Evolutionary conservation across 1,140 invertebrate species (phyloP), one percentile per base, ranked within the genome.

Genomic region (Drosophila jambulina): DNA sequence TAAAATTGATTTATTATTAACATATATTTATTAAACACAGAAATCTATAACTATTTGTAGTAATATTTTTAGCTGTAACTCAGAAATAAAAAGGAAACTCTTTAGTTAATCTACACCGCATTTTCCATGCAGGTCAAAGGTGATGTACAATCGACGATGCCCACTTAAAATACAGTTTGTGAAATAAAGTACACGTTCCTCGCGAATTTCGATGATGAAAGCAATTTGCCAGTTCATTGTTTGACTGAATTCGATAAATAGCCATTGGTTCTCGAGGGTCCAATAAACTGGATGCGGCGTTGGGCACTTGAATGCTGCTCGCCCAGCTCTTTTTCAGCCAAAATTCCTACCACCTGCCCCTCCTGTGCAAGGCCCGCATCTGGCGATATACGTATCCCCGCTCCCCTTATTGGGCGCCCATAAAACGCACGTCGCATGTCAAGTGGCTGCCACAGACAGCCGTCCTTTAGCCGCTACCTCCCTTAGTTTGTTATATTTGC

Each of bases 341-440:
- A 42, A 23, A 27, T 27, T 25, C 13, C n/a, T 1, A 17, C 27
- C 3, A 21, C 19, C 29, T 32, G 25, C 36, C 36, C 34, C 19
- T 32, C 40, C 25, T 15, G 32, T 32, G 32, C 19, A 19, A 36
- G 17, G 43, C 15, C 67, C 53, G 12, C 15, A 36, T 71, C 21
- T 21, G 42, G 38, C 15, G 25, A 42, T 57, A 38, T 32, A 19
- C 51, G 46, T 25, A 34, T 21, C 8, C 49, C 19, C 49, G 13
- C 15, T 49, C 8, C 61, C 17, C 12, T 21, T 32, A 49, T 49
- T 70, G 48, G 51, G 29, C 19, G 36, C 54, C 57, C 57, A 78
- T 78, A 78, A 78, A 78, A 78, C 76, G 76, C 76, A 78, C 58
- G 67, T 62, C 76, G 75, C 76, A 78, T 71, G 59, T 78, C 75